A percentile compares a stretch with the other conserved stretches of the same genome.
Conservation (phyloP, 2,888 invertebrate species). For the Sturmia bella region DNA sequence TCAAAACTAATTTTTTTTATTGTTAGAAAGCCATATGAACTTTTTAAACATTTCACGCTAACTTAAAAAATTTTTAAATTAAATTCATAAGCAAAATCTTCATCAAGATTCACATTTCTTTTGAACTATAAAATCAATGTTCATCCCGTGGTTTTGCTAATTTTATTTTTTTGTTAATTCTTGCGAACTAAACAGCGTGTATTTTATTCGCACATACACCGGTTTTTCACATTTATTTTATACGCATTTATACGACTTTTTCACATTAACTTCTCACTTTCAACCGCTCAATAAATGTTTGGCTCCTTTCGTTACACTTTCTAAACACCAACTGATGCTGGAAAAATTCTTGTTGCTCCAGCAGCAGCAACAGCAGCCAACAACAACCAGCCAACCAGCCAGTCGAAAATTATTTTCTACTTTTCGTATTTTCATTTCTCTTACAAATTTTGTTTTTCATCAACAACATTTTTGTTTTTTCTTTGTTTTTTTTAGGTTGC, state of each 20-base stretch:
- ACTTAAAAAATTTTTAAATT: no score
- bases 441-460: constrained; percentile 24
- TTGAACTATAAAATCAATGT: no score
- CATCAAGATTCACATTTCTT: no score
- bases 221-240: constrained; percentile 16
- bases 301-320: constrained; percentile 54
- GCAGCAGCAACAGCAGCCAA: constrained; percentile 40
- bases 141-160: no score
- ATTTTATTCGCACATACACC: constrained; percentile 31
- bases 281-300: constrained; percentile 26
- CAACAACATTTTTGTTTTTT: constrained; percentile 55
- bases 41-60: no score
- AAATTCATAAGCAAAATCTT: no score
- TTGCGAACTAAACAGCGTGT: background rate
- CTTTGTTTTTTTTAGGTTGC: constrained; percentile 23
- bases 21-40: no score
- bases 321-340: constrained; percentile 65
- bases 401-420: constrained; percentile 57
- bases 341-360: constrained; percentile 50
- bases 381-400: constrained; percentile 24
- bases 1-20: no score
- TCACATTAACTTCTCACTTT: background rate
- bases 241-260: constrained; percentile 35
- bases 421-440: constrained; percentile 54
- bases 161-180: background rate